Percentiles rank a stretch among this genome's conserved stretches.
Conservation (phyloP, 2,797 vertebrate genomes). For the Eulemur mongoz region DNA sequence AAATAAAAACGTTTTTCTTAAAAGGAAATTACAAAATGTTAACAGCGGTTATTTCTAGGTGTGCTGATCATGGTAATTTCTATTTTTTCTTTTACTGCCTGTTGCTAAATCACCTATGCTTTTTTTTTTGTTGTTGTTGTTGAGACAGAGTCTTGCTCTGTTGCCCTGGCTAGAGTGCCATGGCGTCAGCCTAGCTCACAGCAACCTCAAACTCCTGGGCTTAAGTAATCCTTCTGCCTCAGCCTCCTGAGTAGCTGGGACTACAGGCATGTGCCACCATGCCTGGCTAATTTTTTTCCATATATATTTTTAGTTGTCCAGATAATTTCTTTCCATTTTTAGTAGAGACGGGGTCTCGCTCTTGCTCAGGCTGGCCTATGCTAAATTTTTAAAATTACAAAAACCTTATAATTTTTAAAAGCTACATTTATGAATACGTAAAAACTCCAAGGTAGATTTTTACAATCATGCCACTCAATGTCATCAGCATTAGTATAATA, state of each 20-base stretch:
- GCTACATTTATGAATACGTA: not conserved
- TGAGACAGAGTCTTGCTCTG: too few relatives aligned
- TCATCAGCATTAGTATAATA: not conserved
- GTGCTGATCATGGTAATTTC: not conserved
- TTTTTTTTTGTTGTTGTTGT: too few relatives aligned
- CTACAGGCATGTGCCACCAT: too few relatives aligned
- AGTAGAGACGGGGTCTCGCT: too few relatives aligned
- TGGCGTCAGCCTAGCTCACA: too few relatives aligned
- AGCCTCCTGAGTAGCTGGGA: too few relatives aligned
- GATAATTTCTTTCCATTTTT: too few relatives aligned
- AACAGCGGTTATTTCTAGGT: not conserved
- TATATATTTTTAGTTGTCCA: too few relatives aligned
- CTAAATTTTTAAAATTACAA: not conserved
- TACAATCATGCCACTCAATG: not conserved
- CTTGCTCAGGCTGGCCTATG: not conserved
- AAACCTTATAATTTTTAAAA: constrained; percentile 7
- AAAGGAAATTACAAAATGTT: not conserved
- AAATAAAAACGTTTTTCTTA: not conserved
- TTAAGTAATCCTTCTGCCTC: too few relatives aligned
- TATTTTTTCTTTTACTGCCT: not conserved
- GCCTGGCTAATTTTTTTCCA: too few relatives aligned
- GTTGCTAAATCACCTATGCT: not conserved
- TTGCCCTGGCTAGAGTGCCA: too few relatives aligned
- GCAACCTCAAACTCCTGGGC: too few relatives aligned
- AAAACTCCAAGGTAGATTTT: not conserved